Percentiles rank a stretch among this genome's conserved stretches.
These are phyloP conservation scores for Amphipoea oculea DNA, from an alignment of 2,888 invertebrate species.

Conservation along the genomic window DNA sequence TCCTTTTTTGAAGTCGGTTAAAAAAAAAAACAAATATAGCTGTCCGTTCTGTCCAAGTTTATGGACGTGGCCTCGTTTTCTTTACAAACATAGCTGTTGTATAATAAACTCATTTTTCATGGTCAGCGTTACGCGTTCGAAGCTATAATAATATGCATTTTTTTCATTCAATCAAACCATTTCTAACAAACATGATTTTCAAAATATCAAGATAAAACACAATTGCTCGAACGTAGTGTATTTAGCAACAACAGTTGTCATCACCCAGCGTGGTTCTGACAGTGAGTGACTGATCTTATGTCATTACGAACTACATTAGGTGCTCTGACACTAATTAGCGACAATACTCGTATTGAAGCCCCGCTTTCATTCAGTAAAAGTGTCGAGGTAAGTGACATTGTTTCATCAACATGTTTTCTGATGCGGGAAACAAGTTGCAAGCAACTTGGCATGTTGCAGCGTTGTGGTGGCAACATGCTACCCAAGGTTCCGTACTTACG, in stretches of 20 bases:
- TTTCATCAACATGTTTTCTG: neutral
- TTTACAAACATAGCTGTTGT: neutral
- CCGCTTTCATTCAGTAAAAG: neutral
- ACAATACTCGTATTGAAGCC: neutral
- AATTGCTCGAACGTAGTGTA: neutral
- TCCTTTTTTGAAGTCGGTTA: neutral
- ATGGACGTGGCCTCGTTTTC: neutral
- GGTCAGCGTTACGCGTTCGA: neutral
- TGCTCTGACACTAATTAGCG: neutral
- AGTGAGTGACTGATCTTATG: neutral
- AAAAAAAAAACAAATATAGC: neutral
- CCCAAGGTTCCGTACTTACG: neutral
- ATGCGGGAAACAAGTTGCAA: neutral
- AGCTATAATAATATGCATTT: too few species aligned
- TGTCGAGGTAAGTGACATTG: neutral
- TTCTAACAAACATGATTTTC: neutral
- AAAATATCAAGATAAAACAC: neutral
- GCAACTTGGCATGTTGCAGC: too few species aligned
- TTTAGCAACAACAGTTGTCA: neutral
- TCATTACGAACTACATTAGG: neutral
- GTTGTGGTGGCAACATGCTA: neutral
- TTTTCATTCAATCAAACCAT: too few species aligned
- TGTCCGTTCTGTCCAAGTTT: neutral
- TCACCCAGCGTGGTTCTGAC: neutral
- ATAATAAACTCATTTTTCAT: neutral